Evolutionary conservation across 2,888 invertebrate genomes (phyloP), one percentile per base, ranked within the genome.

Genomic region (Lutraria lutraria): DNA sequence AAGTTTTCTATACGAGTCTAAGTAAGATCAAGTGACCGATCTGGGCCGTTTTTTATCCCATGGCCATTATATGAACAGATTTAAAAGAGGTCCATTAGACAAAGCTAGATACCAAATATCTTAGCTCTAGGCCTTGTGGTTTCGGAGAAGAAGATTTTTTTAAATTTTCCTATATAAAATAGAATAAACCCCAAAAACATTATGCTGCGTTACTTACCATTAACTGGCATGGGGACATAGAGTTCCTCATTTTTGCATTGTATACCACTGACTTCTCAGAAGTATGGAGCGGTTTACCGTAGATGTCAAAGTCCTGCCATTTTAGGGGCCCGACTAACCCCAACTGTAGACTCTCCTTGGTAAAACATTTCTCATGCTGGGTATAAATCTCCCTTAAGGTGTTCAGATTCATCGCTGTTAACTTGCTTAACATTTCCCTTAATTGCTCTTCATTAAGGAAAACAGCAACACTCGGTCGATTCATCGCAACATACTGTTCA

Each of bases 401-500:
- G 81, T 95, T 94, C 21, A 95, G 91, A 85, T 94, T 95, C 90
- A 94, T 93, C 25, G 93, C 93, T 0, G 95, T 95, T 79, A 95
- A 82, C 52, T 93, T 93, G 76, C 93, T 93, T 85, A 94, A 92
- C 82, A 94, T 93, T 56, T 95, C 95, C 3, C 94, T 91, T 43
- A 95, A 92, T 68, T 94, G 94, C 25, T 94, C 94, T 83, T 95
- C 95, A 31, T 94, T 94, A 16, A 95, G 89, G 16, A 94, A 92
- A 25, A 94, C 94, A 13, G 95, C 93, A 0, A 94, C 91, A 85
- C 93, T 94, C 4, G 95, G 95, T 52, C 95, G 89, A 82, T 95
- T 95, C 95, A 95, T 95, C 3, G 95, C 95, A 43, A 95, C 94
- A 83, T 95, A 95, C 83, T 95, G 95, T 86, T 95, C 95, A 31